Conservation (phyloP, 2,797 vertebrate genomes). For the Crenichthys baileyi region DNA sequence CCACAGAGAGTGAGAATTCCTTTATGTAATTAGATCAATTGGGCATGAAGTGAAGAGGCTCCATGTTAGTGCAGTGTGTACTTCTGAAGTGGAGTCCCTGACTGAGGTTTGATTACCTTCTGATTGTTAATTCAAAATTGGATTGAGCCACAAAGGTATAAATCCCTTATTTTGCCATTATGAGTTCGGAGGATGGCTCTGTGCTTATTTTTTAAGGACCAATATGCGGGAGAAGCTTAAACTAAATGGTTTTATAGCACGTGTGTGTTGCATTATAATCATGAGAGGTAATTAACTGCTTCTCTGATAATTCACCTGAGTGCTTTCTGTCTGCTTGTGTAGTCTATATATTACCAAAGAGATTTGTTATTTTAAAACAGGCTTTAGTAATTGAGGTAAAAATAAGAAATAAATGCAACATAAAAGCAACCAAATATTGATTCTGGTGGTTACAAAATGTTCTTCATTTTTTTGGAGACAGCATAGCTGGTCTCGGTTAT, state of each 20-base stretch:
- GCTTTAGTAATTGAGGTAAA: constrained; percentile 21
- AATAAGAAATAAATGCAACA: constrained; percentile 7
- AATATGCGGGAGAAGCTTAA: constrained; percentile 54
- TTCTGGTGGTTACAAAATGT: constrained; percentile 20
- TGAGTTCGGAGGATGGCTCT: constrained; percentile 66
- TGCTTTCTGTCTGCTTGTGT: constrained; percentile 76
- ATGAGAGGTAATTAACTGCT: constrained; percentile 81
- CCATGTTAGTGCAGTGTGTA: constrained; percentile 71
- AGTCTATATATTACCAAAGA: constrained; percentile 73
- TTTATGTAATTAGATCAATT: constrained; percentile 86
- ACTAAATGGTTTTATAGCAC: constrained; percentile 85
- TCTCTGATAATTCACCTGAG: constrained; percentile 81
- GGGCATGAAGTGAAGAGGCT: constrained; percentile 83
- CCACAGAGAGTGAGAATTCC: constrained; percentile 70
- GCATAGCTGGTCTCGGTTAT: constrained; percentile 37
- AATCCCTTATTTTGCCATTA: constrained; percentile 80
- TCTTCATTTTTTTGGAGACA: constrained; percentile 32
- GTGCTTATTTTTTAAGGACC: constrained; percentile 62
- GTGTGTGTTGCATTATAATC: constrained; percentile 78
- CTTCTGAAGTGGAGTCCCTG: constrained; percentile 76
- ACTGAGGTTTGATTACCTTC: constrained; percentile 81
- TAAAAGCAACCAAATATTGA: constrained; percentile 21
- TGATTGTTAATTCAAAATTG: constrained; percentile 77
- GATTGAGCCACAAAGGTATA: constrained; percentile 57
- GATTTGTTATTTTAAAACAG: constrained; percentile 58